Conservation (phyloP, 1,140 invertebrate genomes). For the Drosophila varians region DNA sequence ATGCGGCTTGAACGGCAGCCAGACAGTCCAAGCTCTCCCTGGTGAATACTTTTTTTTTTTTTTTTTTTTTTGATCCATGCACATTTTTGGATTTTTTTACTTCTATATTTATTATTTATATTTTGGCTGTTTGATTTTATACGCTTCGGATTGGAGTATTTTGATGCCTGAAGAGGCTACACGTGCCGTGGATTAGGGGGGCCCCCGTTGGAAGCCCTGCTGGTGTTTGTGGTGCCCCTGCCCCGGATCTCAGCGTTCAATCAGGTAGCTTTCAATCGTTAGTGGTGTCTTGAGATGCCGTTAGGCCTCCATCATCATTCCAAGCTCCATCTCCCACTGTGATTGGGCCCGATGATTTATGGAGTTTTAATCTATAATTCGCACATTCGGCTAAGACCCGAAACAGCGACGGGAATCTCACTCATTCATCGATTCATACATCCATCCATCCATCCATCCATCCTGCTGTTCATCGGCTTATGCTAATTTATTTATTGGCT, state of each 20-base stretch:
- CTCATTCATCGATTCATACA: constrained; percentile 20
- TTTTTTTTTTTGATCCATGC: constrained; percentile 14
- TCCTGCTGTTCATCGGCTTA: constrained; percentile 42
- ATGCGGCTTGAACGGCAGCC: constrained; percentile 19
- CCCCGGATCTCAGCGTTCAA: constrained; percentile 29
- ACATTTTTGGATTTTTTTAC: constrained; percentile 15
- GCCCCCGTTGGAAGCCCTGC: constrained; percentile 3
- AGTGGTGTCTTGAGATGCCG: constrained; percentile 47
- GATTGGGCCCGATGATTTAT: constrained; percentile 50
- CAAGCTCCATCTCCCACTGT: constrained; percentile 5
- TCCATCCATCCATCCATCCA: constrained; percentile 19
- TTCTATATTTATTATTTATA: constrained; percentile 17
- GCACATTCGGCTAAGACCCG: constrained; percentile 24
- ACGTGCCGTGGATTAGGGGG: constrained; percentile 72
- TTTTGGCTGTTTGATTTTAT: constrained; percentile 19
- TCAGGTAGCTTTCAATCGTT: constrained; percentile 17
- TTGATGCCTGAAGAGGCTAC: constrained; percentile 64
- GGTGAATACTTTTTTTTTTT: not conserved
- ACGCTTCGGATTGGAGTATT: constrained; percentile 29
- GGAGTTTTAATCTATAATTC: constrained; percentile 49
- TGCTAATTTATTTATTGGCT: constrained; percentile 50
- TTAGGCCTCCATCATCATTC: constrained; percentile 34
- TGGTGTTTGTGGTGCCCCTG: not conserved
- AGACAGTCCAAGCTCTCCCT: not conserved
- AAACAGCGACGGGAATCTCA: constrained; percentile 29